phyloP scores from a whole-genome alignment of 2,888 invertebrate genomes.

The Bhutanitis thaidina region DNA sequence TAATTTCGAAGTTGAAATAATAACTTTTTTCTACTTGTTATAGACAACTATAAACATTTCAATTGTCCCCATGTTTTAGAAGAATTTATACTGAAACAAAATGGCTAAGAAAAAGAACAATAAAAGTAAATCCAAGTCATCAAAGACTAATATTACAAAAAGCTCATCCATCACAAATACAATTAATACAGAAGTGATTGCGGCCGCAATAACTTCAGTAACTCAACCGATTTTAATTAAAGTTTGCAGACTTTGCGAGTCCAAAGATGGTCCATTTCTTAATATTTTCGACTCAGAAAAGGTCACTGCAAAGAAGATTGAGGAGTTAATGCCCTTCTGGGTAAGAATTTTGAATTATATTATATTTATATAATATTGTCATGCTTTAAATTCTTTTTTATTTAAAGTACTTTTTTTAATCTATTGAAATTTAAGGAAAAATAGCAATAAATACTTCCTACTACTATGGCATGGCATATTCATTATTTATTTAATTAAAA shows the following conservation, averaged over 20 bases:
- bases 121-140: slow-evolving; percentile 39
- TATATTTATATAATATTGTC: neutral
- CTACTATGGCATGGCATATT: no score
- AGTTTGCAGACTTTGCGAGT: slow-evolving; percentile 68
- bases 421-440: no score
- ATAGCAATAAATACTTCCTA: no score
- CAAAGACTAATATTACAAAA: slow-evolving; percentile 27
- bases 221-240: slow-evolving; percentile 48
- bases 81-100: slow-evolving; percentile 27
- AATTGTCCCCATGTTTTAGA: slow-evolving; percentile 4
- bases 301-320: slow-evolving; percentile 64
- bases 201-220: slow-evolving; percentile 38
- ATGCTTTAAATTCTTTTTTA: no score
- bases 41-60: neutral
- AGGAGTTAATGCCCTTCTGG: slow-evolving; percentile 65
- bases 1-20: neutral
- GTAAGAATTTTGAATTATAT: slow-evolving; percentile 39
- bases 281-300: slow-evolving; percentile 70
- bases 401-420: no score
- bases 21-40: neutral
- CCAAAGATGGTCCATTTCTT: slow-evolving; percentile 71
- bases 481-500: no score
- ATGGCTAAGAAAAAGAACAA: slow-evolving; percentile 50
- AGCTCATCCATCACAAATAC: slow-evolving; percentile 26
- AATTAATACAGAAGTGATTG: slow-evolving; percentile 37